A percentile compares a stretch with the other conserved stretches of the same genome.
phyloP scores from a whole-genome alignment of 2,888 invertebrate species.

The Tanytarsus gracilentus region DNA sequence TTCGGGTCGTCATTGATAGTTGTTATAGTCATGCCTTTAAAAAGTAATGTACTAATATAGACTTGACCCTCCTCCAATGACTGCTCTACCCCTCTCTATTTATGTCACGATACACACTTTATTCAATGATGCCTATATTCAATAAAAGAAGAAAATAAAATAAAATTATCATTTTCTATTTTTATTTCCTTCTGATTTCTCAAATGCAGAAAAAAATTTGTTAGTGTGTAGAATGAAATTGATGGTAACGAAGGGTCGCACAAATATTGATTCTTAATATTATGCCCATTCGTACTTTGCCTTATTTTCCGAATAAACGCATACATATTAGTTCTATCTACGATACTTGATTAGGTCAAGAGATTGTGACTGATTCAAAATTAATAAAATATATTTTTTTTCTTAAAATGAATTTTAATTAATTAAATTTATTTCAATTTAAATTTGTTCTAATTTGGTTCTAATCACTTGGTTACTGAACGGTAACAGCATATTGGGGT shows the following conservation, averaged over 20 bases:
- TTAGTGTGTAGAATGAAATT: not conserved
- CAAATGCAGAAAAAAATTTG: not conserved
- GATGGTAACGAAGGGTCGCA: constrained; percentile 1
- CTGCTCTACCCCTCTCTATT: not conserved
- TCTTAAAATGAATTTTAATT: no score
- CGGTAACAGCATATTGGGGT: no score
- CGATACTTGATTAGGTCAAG: no score
- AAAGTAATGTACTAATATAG: constrained; percentile 14
- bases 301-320: not conserved
- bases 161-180: constrained; percentile 22
- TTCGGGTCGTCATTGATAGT: not conserved
- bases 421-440: no score
- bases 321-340: not conserved
- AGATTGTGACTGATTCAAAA: no score
- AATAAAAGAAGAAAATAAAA: constrained; percentile 16
- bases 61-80: constrained; percentile 13
- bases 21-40: not conserved
- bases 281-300: constrained; percentile 6
- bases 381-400: no score
- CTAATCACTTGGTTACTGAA: no score
- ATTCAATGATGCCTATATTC: not conserved
- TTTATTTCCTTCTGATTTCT: not conserved
- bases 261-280: constrained; percentile 22
- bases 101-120: not conserved
- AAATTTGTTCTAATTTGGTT: no score